phyloP scores from a whole-genome alignment of 1,140 invertebrate species.

The Macrotrachela quadricornifera region DNA sequence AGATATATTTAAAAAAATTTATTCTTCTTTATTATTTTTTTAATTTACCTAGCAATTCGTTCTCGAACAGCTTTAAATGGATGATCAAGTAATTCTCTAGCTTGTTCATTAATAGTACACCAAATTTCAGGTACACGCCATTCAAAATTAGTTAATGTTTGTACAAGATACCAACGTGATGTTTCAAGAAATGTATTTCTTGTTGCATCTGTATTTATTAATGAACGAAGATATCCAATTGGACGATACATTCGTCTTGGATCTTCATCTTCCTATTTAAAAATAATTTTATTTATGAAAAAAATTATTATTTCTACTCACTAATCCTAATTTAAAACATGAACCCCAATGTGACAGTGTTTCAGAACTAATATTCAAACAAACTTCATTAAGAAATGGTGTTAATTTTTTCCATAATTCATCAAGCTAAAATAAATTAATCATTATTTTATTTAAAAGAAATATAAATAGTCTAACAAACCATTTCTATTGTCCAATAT shows the following conservation, averaged over 20 bases:
- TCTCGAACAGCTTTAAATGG: conserved; percentile 54
- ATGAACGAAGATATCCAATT: no score
- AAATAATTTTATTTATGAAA: not conserved
- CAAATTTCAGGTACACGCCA: conserved; percentile 46
- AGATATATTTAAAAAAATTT: no score
- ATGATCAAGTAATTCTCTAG: conserved; percentile 42
- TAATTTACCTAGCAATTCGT: no score
- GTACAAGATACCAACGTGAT: no score
- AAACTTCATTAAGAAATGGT: conserved; percentile 39
- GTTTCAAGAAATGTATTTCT: no score
- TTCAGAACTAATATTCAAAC: conserved; percentile 43
- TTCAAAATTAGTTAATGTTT: conserved; percentile 36
- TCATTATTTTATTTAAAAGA: no score
- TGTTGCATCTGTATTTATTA: no score
- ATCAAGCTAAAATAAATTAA: conserved; percentile 24
- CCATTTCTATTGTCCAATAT: conserved; percentile 51
- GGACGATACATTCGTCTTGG: conserved; percentile 36
- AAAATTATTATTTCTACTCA: conserved; percentile 22
- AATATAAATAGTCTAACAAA: no score
- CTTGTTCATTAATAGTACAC: conserved; percentile 31
- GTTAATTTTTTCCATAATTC: conserved; percentile 37
- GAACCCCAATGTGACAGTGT: conserved; percentile 51
- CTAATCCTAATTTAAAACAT: conserved; percentile 38
- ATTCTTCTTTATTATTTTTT: no score
- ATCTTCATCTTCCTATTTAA: conserved; percentile 39